These are phyloP conservation scores for Pelecanus crispus DNA, from an alignment of 2,113 vertebrate species.

Conservation along the genomic window DNA sequence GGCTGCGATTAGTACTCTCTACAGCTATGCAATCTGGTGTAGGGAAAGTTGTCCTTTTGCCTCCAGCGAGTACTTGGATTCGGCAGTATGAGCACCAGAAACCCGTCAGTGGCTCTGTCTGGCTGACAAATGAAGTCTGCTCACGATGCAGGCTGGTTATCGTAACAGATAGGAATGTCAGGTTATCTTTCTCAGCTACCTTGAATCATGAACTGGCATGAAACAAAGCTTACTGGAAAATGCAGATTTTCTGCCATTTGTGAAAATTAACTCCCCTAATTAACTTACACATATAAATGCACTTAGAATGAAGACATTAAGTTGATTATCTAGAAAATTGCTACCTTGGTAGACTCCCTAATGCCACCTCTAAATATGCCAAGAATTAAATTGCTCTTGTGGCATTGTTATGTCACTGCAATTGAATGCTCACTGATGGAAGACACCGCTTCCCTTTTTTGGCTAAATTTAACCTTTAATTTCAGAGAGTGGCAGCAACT, in stretches of 20 bases:
- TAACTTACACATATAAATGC: constrained; percentile 67
- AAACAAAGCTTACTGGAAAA: constrained; percentile 52
- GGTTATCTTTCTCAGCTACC: neutral
- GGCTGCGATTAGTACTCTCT: neutral
- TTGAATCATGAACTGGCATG: constrained; percentile 40
- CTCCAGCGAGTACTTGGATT: neutral
- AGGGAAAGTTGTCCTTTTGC: neutral
- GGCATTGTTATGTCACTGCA: constrained; percentile 60
- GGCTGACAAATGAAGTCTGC: neutral
- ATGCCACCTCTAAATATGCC: constrained; percentile 65
- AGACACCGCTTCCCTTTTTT: neutral
- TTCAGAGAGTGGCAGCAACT: neutral
- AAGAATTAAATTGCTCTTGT: constrained; percentile 63
- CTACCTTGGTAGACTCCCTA: constrained; percentile 71
- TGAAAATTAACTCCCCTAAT: constrained; percentile 77
- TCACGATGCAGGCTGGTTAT: neutral
- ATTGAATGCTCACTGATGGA: constrained; percentile 32
- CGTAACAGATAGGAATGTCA: neutral
- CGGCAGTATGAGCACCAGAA: neutral
- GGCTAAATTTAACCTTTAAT: constrained; percentile 45
- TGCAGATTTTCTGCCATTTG: constrained; percentile 70
- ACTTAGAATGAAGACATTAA: constrained; percentile 74
- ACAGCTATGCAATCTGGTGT: rapidly evolving
- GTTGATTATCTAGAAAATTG: constrained; percentile 79
- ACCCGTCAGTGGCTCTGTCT: neutral